phyloP scores from a whole-genome alignment of 2,113 vertebrate genomes.

The Mionectes macconnelli region DNA sequence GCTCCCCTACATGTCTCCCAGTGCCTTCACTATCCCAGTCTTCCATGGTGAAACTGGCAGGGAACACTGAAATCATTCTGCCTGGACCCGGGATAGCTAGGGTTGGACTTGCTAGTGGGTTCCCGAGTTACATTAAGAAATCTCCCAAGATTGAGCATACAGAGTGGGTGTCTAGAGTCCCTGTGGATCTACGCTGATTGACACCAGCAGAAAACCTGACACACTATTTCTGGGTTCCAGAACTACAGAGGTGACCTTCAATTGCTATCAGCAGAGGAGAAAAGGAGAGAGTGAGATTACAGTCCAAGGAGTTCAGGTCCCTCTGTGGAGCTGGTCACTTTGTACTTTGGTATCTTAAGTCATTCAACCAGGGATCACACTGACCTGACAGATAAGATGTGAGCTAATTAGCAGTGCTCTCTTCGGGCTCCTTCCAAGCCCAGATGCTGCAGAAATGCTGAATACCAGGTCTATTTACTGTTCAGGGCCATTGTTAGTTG shows the following conservation, averaged over 20 bases:
- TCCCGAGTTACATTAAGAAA: neutral
- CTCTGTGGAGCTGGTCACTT: neutral
- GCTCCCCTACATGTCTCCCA: neutral
- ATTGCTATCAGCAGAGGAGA: neutral
- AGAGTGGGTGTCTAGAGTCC: neutral
- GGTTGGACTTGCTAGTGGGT: fast-evolving
- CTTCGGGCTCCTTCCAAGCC: neutral
- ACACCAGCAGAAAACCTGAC: neutral
- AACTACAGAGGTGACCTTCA: neutral
- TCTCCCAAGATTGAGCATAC: neutral
- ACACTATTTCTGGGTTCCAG: neutral
- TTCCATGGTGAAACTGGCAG: neutral
- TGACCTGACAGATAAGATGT: neutral
- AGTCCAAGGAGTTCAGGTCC: neutral
- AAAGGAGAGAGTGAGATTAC: neutral
- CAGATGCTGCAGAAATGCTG: neutral
- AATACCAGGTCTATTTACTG: neutral
- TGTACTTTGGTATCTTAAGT: neutral
- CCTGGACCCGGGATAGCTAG: neutral
- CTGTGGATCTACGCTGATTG: neutral
- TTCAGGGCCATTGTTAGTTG: neutral
- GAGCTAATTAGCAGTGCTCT: conserved; percentile 14
- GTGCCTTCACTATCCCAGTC: neutral
- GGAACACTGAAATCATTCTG: neutral
- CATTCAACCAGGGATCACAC: neutral